A percentile compares a stretch with the other conserved stretches of the same genome.
phyloP scores from a whole-genome alignment of 2,888 invertebrate species.

The Coelinius sp. region DNA sequence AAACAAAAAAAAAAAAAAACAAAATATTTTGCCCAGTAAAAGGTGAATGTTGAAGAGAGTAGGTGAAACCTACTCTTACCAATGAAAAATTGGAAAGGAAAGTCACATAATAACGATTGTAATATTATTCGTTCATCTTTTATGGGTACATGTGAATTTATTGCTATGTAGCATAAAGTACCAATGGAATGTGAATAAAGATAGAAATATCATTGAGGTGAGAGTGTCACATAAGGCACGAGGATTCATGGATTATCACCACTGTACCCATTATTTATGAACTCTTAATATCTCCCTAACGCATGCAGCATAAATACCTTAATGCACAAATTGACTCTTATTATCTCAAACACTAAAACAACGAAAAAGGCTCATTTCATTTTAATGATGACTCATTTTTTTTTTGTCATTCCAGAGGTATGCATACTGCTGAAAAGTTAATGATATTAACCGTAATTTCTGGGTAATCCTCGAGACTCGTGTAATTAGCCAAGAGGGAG shows the following conservation, averaged over 20 bases:
- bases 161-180: background rate
- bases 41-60: background rate
- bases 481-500: slow-evolving; percentile 56
- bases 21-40: background rate
- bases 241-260: no score
- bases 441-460: slow-evolving; percentile 52
- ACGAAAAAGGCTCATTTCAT: no score
- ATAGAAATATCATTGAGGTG: background rate
- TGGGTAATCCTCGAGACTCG: slow-evolving; percentile 37
- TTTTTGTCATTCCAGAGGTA: no score
- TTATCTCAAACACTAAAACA: no score
- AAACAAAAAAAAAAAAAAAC: no score
- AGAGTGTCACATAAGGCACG: no score
- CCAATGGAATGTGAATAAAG: background rate
- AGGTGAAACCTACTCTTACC: slow-evolving; percentile 2
- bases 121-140: background rate
- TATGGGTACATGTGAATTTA: background rate
- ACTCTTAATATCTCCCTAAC: no score
- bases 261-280: no score
- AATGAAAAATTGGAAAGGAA: slow-evolving; percentile 4
- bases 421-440: slow-evolving; percentile 17
- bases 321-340: no score
- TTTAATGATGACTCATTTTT: no score
- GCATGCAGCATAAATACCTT: no score
- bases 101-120: background rate